Percentiles rank a stretch among this genome's conserved stretches.
Conservation (phyloP, 2,888 invertebrate genomes). For the Caenorhabditis sp. region DNA sequence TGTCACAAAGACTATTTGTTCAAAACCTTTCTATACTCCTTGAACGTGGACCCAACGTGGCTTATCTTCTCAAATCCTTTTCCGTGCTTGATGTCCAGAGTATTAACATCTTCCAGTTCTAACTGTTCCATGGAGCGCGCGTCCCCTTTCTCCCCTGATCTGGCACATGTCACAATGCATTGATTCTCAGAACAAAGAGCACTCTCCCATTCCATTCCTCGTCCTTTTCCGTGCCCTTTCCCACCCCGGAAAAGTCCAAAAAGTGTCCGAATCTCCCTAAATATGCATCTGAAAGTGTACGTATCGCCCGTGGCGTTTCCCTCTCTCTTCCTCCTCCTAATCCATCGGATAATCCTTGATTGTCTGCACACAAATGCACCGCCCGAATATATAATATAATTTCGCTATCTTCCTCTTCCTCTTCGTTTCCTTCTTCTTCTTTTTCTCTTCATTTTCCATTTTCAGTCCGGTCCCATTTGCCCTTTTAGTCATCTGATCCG, state of each 20-base stretch:
- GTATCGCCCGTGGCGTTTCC: conserved; percentile 3
- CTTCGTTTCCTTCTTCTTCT: no score
- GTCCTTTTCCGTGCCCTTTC: background rate
- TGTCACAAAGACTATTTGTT: no score
- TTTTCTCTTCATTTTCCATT: conserved; percentile 1
- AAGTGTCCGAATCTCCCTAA: background rate
- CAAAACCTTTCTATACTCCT: no score
- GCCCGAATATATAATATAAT: conserved; percentile 41
- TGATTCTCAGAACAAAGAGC: background rate
- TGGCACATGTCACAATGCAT: background rate
- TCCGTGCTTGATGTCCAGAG: no score
- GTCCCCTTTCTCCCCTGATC: background rate
- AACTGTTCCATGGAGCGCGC: no score
- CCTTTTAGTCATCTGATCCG: conserved; percentile 10
- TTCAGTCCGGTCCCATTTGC: background rate
- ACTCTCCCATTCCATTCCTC: background rate
- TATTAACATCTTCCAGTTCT: no score
- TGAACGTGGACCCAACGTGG: no score
- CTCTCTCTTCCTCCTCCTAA: conserved; percentile 10
- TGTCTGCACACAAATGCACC: conserved; percentile 35
- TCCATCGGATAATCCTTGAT: conserved; percentile 48
- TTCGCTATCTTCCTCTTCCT: conserved; percentile 20
- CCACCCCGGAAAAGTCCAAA: background rate
- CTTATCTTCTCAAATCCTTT: no score
- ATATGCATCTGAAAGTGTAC: background rate